Evolutionary conservation across 2,888 invertebrate species (phyloP).

Genomic region (Andricus quercusramuli): DNA sequence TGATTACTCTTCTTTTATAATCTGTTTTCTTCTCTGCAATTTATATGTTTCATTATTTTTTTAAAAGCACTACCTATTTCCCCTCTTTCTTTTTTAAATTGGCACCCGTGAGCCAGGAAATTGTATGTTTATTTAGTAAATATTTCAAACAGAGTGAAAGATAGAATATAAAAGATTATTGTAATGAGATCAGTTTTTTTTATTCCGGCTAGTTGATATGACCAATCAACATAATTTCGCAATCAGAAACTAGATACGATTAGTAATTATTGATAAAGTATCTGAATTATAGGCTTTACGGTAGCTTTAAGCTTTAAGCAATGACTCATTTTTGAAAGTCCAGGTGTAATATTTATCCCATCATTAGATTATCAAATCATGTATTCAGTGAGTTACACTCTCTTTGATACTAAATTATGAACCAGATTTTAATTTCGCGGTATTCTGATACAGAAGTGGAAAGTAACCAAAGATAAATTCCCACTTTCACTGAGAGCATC

Average conservation of each 20-base stretch:
- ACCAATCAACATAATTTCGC: conserved; percentile 3
- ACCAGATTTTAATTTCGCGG: conserved; percentile 9
- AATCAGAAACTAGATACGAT: not conserved
- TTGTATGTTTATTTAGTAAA: not conserved
- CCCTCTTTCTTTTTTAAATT: too few relatives aligned
- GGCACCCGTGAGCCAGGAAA: too few relatives aligned
- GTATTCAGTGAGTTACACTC: not conserved
- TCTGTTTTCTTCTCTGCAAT: too few relatives aligned
- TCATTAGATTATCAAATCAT: not conserved
- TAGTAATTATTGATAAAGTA: not conserved
- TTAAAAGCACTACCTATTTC: too few relatives aligned
- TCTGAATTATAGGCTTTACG: not conserved
- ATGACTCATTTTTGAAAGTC: conserved; percentile 12
- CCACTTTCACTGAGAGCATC: conserved; percentile 32
- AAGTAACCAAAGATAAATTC: conserved; percentile 32
- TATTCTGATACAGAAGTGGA: not conserved
- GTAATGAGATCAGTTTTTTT: not conserved
- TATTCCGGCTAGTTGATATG: not conserved
- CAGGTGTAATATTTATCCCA: not conserved
- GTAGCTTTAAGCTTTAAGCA: not conserved
- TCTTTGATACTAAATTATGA: conserved; percentile 7
- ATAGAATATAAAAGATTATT: not conserved
- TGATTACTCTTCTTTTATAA: too few relatives aligned
- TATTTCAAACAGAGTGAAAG: not conserved
- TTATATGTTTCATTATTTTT: too few relatives aligned